Base-by-base conservation (phyloP, 2,113 vertebrate genomes). In the Charina bottae region DNA sequence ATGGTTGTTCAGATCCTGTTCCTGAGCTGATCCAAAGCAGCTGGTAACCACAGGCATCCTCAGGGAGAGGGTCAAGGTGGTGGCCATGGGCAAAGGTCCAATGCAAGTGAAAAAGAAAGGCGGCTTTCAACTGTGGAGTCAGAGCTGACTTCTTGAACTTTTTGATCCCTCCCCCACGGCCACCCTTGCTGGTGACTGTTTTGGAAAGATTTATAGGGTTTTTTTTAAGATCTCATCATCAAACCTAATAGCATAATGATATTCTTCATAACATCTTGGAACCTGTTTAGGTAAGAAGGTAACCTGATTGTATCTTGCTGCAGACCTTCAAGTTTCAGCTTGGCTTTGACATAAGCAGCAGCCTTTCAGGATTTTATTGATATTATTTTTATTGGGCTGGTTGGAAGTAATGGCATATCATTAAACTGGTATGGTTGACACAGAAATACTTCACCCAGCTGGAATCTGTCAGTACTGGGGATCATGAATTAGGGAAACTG, bases 361-460 rank as follows among this genome's bases (percentile, higher is more conserved):
- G 83, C 68, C 58, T 91, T 85, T 91, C 53, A 91, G 86, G 58
- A 49, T 86, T 90, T 91, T 91, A 91, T 86, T 91, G 90, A 86
- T 91, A 86, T 91, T 91, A 55, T 86, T 91, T 91, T 91, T 91
- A 91, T 86, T 91, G 59, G 83, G 46, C 59, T 91, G 59, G 90
- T 86, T 91, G 64, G 83, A 91, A 91, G 83, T 91, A 86, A 91
- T 86, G 90, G 90, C 90, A 91, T 91, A 91, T 49, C 90, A 68
- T 91, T 91, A 86, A 91, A 91, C 60, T 85, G 90, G 90, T 86
- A 91, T 10, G 83, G 90, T 55, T 59, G 84, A 84, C 84, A 86
- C 59, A 91, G 84, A 68, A 86, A 86, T 91, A 86, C 86, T 91
- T 86, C 59, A 86, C 83, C 64, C 90, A 91, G 90, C 90, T 91